Evolutionary conservation across 2,797 vertebrate genomes (phyloP), one percentile per base, ranked within the genome.

Genomic region (Channa striata): DNA sequence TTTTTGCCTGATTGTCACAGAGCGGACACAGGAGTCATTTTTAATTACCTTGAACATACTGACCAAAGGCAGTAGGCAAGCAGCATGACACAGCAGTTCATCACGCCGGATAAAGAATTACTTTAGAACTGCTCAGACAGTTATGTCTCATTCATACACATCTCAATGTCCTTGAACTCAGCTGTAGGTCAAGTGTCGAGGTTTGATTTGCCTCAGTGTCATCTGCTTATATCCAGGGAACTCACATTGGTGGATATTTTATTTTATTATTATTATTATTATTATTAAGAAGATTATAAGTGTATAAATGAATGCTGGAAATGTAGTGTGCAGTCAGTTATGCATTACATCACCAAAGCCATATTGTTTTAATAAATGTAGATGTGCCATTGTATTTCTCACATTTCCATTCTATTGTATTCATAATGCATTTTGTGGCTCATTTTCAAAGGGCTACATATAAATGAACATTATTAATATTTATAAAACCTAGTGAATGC

Each of bases 61-160:
- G 78, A 68, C 67, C 19, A 12, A n/a, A 68, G 67, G 74, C 72
- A 43, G 64, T 10, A 36, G 44, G 53, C 13, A 4, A 23, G 59
- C 76, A 40, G 67, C 43, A 54, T 85, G 83, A 84, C 78, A 64
- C 85, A 86, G 85, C 80, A 83, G 69, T 85, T 86, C 81, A 74
- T 81, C 49, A 19, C 10, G 0, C 49, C 2, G 69, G 51, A 62
- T 57, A 52, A 49, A 74, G 73, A 43, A 59, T 70, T 63, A 68
- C 49, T 11, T 56, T 72, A 70, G 50, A 62, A 8, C 51, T 51
- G 65, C 57, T 61, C 54, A n/a, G 60, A 71, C 74, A 63, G 25
- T 65, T 54, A 69, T 10, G 62, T 67, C 65, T 79, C 77, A 62
- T 72, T 77, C 56, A 42, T 40, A 46, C 71, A 59, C 81, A 59